phyloP scores from a whole-genome alignment of 23 tunicate genomes.

The Aplidium turbinatum region DNA sequence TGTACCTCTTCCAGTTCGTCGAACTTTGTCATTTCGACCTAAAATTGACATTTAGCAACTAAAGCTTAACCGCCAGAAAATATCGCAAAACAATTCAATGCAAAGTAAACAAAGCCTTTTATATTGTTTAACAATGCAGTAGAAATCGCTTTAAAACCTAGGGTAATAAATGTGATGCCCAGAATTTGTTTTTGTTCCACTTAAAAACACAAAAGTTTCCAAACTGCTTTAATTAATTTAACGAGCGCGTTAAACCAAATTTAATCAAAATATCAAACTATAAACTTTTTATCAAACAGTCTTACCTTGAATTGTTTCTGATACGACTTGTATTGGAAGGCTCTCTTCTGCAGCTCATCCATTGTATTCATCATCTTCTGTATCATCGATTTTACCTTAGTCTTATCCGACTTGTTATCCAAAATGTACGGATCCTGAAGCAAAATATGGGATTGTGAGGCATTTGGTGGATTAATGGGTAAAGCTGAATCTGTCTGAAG shows the following conservation, averaged over 20 bases:
- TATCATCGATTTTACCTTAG: constrained; percentile 68
- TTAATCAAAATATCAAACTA: no score
- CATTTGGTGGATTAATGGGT: no score
- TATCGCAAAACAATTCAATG: background rate
- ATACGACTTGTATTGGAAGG: constrained; percentile 91
- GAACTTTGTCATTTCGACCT: constrained; percentile 97
- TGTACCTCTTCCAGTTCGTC: constrained; percentile 99
- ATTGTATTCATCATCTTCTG: constrained; percentile 76
- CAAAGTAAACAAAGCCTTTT: background rate
- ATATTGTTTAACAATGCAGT: background rate
- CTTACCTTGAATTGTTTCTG: constrained; percentile 97
- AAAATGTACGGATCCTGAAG: constrained; percentile 91
- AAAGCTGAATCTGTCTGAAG: no score
- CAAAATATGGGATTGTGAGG: no score
- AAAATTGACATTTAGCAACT: no score
- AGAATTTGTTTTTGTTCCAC: no score
- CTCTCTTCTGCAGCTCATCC: constrained; percentile 92
- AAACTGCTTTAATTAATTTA: no score
- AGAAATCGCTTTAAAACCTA: background rate
- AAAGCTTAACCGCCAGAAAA: background rate
- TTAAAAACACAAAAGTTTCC: no score
- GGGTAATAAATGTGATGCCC: no score
- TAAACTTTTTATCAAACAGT: no score
- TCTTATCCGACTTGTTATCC: constrained; percentile 69
- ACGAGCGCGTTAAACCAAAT: no score